Percentiles rank a stretch among this genome's conserved stretches.
Evolutionary conservation across 1,140 invertebrate species (phyloP).

Genomic region (Sinonovacula constricta): DNA sequence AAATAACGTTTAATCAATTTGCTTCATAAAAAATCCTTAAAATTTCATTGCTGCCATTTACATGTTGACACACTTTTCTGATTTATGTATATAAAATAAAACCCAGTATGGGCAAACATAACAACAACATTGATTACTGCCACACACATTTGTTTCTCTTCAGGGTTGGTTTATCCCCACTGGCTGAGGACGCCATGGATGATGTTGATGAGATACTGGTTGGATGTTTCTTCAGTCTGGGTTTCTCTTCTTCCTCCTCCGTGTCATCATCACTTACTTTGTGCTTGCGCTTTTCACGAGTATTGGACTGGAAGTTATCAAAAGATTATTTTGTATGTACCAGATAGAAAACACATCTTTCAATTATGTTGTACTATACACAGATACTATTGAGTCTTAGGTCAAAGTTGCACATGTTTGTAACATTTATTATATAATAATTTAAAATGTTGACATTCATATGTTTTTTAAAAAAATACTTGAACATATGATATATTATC

Average conservation of each 20-base stretch:
- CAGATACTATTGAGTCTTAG: no score
- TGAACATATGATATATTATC: no score
- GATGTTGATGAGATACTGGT: slow-evolving; percentile 66
- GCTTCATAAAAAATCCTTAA: neutral
- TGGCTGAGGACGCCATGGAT: slow-evolving; percentile 44
- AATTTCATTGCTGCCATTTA: neutral
- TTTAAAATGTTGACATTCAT: no score
- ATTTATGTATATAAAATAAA: no score
- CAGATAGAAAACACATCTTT: no score
- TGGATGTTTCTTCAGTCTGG: slow-evolving; percentile 64
- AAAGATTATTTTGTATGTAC: no score
- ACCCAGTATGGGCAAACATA: no score
- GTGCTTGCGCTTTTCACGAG: slow-evolving; percentile 57
- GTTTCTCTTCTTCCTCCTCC: slow-evolving; percentile 38
- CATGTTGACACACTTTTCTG: neutral
- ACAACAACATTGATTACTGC: neutral
- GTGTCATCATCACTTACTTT: slow-evolving; percentile 56
- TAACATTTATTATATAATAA: no score
- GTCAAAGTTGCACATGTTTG: no score
- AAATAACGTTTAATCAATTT: neutral
- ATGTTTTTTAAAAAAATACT: no score
- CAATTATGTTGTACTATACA: no score
- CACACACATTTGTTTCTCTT: slow-evolving; percentile 70
- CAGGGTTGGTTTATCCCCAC: slow-evolving; percentile 49
- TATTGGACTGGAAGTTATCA: no score